Evolutionary conservation across 2,797 vertebrate species (phyloP).

Genomic region (Amblyopsis hoosieri): DNA sequence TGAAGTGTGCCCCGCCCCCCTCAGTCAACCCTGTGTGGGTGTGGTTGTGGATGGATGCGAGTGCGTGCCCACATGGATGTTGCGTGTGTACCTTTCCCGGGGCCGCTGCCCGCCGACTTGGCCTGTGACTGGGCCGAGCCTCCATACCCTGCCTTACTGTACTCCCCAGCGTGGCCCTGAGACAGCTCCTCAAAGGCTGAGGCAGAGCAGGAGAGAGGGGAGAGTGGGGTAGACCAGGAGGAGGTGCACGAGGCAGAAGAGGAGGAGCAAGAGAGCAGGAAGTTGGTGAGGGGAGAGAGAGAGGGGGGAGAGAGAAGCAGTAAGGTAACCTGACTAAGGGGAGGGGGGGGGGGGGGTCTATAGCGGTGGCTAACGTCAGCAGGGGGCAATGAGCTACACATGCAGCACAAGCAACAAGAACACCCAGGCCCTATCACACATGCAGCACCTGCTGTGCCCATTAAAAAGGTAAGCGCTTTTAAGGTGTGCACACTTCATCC

Average conservation of each 20-base stretch:
- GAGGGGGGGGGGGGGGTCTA: conserved; percentile 56
- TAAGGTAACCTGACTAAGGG: conserved; percentile 74
- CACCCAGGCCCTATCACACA: conserved; percentile 57
- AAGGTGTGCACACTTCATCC: neutral
- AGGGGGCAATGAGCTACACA: conserved; percentile 66
- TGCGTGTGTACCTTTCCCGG: conserved; percentile 89
- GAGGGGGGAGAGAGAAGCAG: conserved; percentile 66
- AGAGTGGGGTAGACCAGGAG: conserved; percentile 36
- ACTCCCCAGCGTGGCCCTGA: conserved; percentile 91
- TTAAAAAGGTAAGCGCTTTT: neutral
- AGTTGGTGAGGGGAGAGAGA: neutral
- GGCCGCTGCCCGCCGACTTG: conserved; percentile 89
- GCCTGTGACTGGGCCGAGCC: conserved; percentile 90
- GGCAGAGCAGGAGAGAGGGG: conserved; percentile 38
- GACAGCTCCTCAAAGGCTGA: conserved; percentile 95
- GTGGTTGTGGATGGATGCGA: neutral
- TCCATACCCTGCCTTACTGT: conserved; percentile 93
- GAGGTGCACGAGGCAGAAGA: conserved; percentile 20
- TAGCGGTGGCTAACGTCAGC: conserved; percentile 62
- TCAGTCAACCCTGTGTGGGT: neutral
- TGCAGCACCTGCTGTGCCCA: conserved; percentile 55
- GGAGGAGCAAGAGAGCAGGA: conserved; percentile 13
- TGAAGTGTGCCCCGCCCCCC: conserved; percentile 36
- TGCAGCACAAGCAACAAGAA: conserved; percentile 66
- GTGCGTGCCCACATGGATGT: conserved; percentile 21